Conservation (phyloP, 1,140 invertebrate species). For the Aricia agestis region DNA sequence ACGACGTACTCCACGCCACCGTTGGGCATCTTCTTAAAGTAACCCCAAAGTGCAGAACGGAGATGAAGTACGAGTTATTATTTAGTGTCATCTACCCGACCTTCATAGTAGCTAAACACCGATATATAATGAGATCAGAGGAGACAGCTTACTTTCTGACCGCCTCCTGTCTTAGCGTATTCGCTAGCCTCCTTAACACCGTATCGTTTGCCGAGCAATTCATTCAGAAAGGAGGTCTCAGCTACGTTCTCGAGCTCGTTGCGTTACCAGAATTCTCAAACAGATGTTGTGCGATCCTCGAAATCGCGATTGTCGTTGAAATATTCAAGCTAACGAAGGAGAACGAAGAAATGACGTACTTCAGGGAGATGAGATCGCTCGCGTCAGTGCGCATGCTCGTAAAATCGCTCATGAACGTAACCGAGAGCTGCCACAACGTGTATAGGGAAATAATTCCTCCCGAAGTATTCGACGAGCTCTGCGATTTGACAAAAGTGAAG, state of each 20-base stretch:
- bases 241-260: slow-evolving; percentile 76
- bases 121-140: slow-evolving; percentile 62
- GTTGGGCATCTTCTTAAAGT: slow-evolving; percentile 79
- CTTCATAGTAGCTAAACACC: slow-evolving; percentile 76
- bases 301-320: slow-evolving; percentile 79
- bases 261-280: slow-evolving; percentile 75
- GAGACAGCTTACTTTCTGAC: slow-evolving; percentile 77
- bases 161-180: slow-evolving; percentile 78
- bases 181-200: slow-evolving; percentile 77
- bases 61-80: slow-evolving; percentile 77
- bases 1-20: slow-evolving; percentile 76
- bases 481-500: slow-evolving; percentile 49
- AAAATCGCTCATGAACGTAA: slow-evolving; percentile 72
- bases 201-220: slow-evolving; percentile 78
- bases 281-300: slow-evolving; percentile 78
- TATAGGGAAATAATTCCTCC: slow-evolving; percentile 50
- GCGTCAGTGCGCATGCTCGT: slow-evolving; percentile 75
- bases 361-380: slow-evolving; percentile 54
- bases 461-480: slow-evolving; percentile 47
- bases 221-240: slow-evolving; percentile 76
- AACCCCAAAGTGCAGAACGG: slow-evolving; percentile 72
- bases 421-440: slow-evolving; percentile 57
- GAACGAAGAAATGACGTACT: slow-evolving; percentile 47
- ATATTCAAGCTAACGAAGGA: slow-evolving; percentile 73
- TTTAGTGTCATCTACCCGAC: slow-evolving; percentile 79